Base-by-base conservation (phyloP, 2,888 invertebrate species). In the Ophion obscuratus region DNA sequence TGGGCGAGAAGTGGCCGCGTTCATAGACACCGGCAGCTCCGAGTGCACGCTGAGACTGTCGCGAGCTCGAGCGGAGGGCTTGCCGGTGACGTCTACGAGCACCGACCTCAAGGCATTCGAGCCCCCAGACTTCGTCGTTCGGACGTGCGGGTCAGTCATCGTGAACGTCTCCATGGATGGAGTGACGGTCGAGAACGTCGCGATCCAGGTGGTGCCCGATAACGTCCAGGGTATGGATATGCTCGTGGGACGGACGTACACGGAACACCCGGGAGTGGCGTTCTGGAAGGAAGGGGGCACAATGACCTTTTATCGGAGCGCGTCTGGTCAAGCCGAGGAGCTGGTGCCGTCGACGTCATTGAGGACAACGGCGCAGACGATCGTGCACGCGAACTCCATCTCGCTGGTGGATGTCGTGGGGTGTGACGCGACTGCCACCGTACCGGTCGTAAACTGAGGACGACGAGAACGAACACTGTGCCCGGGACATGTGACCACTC, bases 11-110 rank as follows among this genome's bases (percentile, higher is more conserved):
- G n/a, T 84, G 2, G 9, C 4, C 27, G 81, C 74, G 11, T 78
- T 86, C 31, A 74, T 86, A 4, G 84, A 86, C 11, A 53, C 78
- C 1, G 84, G 86, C 1, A 86, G 86, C 20, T 67, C 84, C 2
- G 81, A 68, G 4, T 86, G 86, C 17, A 84, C 81, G 2, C 77
- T 86, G 1, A 76, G 81, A 11, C 59, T 71, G 14, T 53, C 68
- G 40, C 27, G 44, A 47, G 79, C 62, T 24, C 0, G 36, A n/a
- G 36, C 17, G 0, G 66, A 74, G 10, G 24, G 11, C 1, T 67
- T 74, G 2, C 11, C n/a, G 3, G 59, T 68, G 9, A 1, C 20
- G 17, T 3, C 20, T 0, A 2, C 14, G 0, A n/a, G 44, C 4
- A 27, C 14, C 4, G 11, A n/a, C 1, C 40, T 83, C 2, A 83